phyloP scores from a whole-genome alignment of 2,797 vertebrate genomes.

The Eurystomus glaucurus region DNA sequence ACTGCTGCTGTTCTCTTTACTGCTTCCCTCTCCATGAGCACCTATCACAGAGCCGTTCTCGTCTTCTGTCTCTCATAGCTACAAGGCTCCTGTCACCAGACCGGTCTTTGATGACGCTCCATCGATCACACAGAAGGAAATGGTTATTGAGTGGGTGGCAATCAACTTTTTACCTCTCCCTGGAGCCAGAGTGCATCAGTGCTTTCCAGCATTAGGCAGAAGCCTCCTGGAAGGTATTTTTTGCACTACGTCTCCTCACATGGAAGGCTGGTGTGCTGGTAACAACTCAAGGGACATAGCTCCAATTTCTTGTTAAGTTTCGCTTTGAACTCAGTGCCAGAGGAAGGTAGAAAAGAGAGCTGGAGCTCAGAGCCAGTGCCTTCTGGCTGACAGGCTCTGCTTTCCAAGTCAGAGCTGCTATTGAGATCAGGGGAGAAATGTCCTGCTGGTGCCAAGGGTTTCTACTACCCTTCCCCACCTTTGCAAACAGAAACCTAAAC shows the following conservation, averaged over 20 bases:
- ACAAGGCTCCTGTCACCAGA: neutral
- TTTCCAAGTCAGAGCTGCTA: neutral
- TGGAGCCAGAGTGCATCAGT: slow-evolving; percentile 17
- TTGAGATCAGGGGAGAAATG: neutral
- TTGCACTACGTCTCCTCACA: accelerated
- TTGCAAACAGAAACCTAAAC: neutral
- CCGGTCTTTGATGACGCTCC: neutral
- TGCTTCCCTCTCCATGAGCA: neutral
- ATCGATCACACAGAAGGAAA: slow-evolving; percentile 65
- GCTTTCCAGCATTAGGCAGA: slow-evolving; percentile 27
- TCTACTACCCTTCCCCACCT: neutral
- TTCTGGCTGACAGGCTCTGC: neutral
- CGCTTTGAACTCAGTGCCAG: neutral
- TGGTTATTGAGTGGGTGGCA: slow-evolving; percentile 66
- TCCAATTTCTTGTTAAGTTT: neutral
- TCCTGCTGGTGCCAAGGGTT: neutral
- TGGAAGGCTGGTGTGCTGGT: neutral
- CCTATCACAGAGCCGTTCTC: neutral
- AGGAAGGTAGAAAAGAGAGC: neutral
- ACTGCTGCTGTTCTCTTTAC: neutral
- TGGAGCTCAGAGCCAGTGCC: accelerated
- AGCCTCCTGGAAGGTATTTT: slow-evolving; percentile 8
- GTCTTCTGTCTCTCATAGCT: neutral
- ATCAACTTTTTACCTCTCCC: slow-evolving; percentile 65
- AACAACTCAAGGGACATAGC: neutral